phyloP scores from a whole-genome alignment of 35 echinoderm and acorn worm species.

The Stichopus chloronotus region DNA sequence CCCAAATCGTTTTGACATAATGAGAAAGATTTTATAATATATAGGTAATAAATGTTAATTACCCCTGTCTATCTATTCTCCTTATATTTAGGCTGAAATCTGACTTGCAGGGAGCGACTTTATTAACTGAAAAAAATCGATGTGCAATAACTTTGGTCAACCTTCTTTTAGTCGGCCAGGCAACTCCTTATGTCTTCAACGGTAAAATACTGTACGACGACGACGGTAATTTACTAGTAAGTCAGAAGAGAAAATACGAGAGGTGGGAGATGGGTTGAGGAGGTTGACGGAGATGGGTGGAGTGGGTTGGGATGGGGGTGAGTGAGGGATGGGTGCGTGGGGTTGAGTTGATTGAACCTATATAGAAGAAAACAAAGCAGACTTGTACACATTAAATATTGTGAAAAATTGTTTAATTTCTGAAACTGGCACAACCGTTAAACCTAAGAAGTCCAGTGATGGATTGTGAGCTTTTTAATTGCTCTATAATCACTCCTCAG shows the following conservation, averaged over 20 bases:
- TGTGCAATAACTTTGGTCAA: conserved; percentile 8
- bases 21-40: too few relatives aligned
- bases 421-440: neutral
- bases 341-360: too few relatives aligned
- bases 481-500: neutral
- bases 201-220: conserved; percentile 15
- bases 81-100: neutral
- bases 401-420: too few relatives aligned
- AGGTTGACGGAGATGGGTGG: too few relatives aligned
- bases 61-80: neutral
- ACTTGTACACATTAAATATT: too few relatives aligned
- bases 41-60: too few relatives aligned
- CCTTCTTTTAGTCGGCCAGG: conserved; percentile 28
- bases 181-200: conserved; percentile 38
- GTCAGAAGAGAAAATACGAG: neutral
- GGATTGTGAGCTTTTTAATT: neutral
- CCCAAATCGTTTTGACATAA: too few relatives aligned
- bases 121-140: conserved; percentile 16
- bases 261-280: too few relatives aligned
- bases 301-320: too few relatives aligned
- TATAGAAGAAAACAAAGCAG: too few relatives aligned
- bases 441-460: neutral
- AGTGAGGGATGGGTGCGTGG: too few relatives aligned
- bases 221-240: neutral
- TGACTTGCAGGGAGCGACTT: conserved; percentile 3